Evolutionary conservation across 2,888 invertebrate species (phyloP), one percentile per base, ranked within the genome.

Genomic region (Quadroppia sp.): DNA sequence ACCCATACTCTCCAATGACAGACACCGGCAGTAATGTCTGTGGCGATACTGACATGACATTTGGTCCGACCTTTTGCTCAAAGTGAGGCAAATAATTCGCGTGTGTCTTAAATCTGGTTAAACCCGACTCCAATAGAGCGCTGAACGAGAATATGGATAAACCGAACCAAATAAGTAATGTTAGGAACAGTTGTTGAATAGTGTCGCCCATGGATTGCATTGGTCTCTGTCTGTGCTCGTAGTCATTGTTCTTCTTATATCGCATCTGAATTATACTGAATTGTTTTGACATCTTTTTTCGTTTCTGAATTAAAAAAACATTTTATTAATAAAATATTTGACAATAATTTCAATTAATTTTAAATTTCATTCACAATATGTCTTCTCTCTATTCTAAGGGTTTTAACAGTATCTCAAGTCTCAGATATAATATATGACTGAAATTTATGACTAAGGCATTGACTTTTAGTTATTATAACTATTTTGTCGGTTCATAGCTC

Each of bases 61-160:
- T 67, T 2, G 67, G 67, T 4, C n/a, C 13, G 9, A 67, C 67
- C 32, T 42, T 67, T 13, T 67, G 42, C 11, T 67, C 42, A 36
- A 42, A 32, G 9, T 7, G 17, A 7, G 6, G 30, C 11, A 61
- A 20, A 23, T 53, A 61, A n/a, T 2, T 15, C 32, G 32, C n/a
- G 20, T n/a, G 61, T 9, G 32, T 30, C 61, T 61, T 30, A 1
- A 20, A 40, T 67, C 42, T 67, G 23, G 15, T 67, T 15, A 67
- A n/a, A 15, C 13, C 40, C 40, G 17, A 7, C 23, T 67, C 42
- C n/a, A 42, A 13, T 9, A 9, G 9, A 4, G 36, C 4, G 15
- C 6, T 13, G 11, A 45, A 45, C 15, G 15, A 45, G 45, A 45
- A 45, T 9, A 45, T 45, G 2, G 45, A 15, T 45, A 45, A 15